Conservation (phyloP, 2,113 vertebrate species). For the Chaetops frenatus region DNA sequence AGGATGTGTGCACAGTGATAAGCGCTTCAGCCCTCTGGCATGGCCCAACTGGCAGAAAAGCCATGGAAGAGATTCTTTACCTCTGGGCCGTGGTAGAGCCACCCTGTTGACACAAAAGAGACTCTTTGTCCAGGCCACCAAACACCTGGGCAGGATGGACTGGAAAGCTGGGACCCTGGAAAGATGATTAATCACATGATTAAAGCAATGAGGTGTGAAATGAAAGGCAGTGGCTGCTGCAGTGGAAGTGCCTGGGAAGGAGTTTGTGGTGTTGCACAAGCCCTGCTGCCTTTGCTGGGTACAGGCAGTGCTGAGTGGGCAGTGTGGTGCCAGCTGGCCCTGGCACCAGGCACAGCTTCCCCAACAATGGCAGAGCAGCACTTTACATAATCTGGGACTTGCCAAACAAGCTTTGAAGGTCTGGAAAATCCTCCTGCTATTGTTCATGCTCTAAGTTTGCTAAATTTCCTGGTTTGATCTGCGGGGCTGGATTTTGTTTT, state of each 20-base stretch:
- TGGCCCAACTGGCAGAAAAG: background rate
- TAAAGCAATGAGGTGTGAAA: background rate
- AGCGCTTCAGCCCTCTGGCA: background rate
- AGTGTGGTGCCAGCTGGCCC: constrained; percentile 35
- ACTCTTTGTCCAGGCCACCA: background rate
- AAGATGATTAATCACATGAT: background rate
- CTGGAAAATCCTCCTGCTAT: constrained; percentile 35
- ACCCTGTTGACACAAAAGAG: background rate
- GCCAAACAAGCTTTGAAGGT: constrained; percentile 38
- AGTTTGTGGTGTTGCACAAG: background rate
- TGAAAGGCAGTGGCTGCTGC: background rate
- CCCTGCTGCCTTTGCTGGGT: background rate
- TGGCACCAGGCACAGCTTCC: background rate
- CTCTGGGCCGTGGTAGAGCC: background rate
- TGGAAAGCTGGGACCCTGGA: background rate
- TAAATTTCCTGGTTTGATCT: constrained; percentile 4
- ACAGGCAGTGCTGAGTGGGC: background rate
- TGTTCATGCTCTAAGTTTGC: constrained; percentile 19
- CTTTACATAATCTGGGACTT: constrained; percentile 46
- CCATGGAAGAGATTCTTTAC: background rate
- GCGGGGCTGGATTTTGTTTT: background rate
- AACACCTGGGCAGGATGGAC: background rate
- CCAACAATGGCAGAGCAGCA: background rate
- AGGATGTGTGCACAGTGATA: background rate
- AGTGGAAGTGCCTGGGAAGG: background rate